Evolutionary conservation across 2,888 invertebrate species (phyloP).

Genomic region (Sinopyrophorus schimmeli): DNA sequence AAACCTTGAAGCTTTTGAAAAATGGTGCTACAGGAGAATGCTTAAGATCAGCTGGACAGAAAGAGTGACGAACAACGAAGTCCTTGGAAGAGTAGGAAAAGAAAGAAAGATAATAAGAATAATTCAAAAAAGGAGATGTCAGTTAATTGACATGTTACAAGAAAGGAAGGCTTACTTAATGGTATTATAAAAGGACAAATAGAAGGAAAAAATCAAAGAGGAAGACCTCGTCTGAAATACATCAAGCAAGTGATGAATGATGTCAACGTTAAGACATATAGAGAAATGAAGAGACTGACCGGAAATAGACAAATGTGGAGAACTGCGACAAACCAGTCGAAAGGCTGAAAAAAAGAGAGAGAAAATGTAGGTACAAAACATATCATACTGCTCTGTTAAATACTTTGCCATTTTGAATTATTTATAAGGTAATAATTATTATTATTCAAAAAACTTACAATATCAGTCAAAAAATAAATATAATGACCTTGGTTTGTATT

Average conservation of each 20-base stretch:
- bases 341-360: constrained; percentile 3
- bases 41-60: constrained; percentile 1
- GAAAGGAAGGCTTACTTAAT: not conserved
- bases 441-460: too few species aligned
- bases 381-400: too few species aligned
- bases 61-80: constrained; percentile 1
- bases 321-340: constrained; percentile 2
- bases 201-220: not conserved
- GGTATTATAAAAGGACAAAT: not conserved
- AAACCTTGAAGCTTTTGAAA: constrained; percentile 4
- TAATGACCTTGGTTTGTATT: too few species aligned
- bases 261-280: not conserved
- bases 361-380: too few species aligned
- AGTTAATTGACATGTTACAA: not conserved
- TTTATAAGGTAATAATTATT: too few species aligned
- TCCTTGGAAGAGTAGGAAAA: not conserved
- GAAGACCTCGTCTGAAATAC: not conserved
- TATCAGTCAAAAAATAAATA: too few species aligned
- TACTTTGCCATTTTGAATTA: too few species aligned
- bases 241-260: constrained; percentile 1
- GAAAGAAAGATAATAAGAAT: not conserved
- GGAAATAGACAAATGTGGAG: not conserved
- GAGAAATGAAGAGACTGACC: not conserved
- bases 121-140: constrained; percentile 2
- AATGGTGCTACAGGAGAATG: constrained; percentile 7